Evolutionary conservation across 2,797 vertebrate species (phyloP), one percentile per base, ranked within the genome.

Genomic region (Lepilemur septentrionalis): DNA sequence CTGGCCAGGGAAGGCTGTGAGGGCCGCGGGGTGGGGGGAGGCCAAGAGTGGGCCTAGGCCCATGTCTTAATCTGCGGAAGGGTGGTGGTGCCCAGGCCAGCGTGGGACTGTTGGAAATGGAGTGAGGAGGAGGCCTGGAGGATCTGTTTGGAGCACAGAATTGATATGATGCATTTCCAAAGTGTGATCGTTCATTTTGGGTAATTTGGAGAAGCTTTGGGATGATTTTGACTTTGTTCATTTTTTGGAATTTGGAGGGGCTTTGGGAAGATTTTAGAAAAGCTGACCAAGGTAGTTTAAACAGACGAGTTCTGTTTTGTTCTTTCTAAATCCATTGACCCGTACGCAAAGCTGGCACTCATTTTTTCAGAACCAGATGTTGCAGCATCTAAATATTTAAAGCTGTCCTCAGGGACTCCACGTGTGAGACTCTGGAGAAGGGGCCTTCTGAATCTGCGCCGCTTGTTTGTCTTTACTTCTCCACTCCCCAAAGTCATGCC

Each of bases 291-390:
- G 61, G 57, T 61, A 59, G 61, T 91, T 63, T 17, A 38, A 59
- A 35, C 32, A 80, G 48, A 59, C 22, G 5, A 38, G 76, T n/a
- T 55, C 25, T 95, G 4, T 43, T 93, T 95, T 81, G 88, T 63
- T 91, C 61, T 92, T 93, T 91, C 78, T 78, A 81, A 90, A 41
- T 81, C 59, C 93, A 78, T 22, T 94, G 95, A 81, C 81, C 52
- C 23, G 0, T 78, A 32, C 5, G 22, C 67, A 70, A 55, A 59
- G 46, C 35, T 69, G 88, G 78, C 43, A 73, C 38, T 55, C 43
- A 25, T 4, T 86, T 65, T 94, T 95, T 89, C 78, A 73, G 88
- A 91, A 63, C 93, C 91, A 83, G 82, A 92, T 92, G 73, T 89
- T 82, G 38, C 32, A 43, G 32, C 43, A 17, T 95, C 81, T 85